These are phyloP conservation scores for Merodon equestris DNA, from an alignment of 2,888 invertebrate species.

Conservation along the genomic window DNA sequence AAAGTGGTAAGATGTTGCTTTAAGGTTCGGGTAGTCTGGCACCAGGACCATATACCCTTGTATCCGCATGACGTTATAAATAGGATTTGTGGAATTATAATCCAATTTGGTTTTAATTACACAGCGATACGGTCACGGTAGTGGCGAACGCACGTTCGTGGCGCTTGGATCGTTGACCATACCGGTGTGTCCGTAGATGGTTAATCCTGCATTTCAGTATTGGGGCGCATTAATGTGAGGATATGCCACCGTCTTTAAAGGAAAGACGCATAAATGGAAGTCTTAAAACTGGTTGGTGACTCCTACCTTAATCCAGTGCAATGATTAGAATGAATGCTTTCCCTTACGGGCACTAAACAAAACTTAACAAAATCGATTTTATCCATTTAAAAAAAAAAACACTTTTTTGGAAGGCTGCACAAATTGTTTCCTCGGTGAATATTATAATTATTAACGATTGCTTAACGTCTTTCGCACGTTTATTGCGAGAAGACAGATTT, in stretches of 20 bases:
- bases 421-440: no score
- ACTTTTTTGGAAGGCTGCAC: no score
- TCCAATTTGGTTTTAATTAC: slow-evolving; percentile 58
- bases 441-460: no score
- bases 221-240: background rate
- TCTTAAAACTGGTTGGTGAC: background rate
- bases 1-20: background rate
- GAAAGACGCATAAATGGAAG: background rate
- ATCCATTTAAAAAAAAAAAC: no score
- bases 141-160: background rate
- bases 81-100: slow-evolving; percentile 60
- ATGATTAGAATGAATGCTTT: no score
- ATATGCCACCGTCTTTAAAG: background rate
- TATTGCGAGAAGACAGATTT: no score
- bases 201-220: slow-evolving; percentile 24
- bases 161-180: background rate
- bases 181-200: slow-evolving; percentile 26
- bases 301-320: no score
- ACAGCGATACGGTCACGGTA: slow-evolving; percentile 47
- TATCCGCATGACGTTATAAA: slow-evolving; percentile 28
- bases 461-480: no score
- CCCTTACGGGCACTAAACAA: no score
- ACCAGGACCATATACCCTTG: slow-evolving; percentile 21
- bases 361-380: no score
- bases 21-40: slow-evolving; percentile 27